Conservation (phyloP, 2,888 invertebrate genomes). For the Chloromyia formosa region DNA sequence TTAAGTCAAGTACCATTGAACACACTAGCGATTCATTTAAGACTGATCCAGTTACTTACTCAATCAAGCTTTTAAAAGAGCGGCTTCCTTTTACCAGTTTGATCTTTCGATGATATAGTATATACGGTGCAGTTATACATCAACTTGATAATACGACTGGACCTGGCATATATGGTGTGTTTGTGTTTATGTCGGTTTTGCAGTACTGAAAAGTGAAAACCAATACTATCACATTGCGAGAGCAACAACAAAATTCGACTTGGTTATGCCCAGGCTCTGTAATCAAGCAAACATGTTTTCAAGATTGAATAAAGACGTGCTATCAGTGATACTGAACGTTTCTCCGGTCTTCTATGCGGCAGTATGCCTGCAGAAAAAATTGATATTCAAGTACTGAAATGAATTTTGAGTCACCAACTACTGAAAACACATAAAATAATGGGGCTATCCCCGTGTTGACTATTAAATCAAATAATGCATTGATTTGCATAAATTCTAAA, state of each 20-base stretch:
- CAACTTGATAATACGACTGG: background rate
- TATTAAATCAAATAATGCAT: no score
- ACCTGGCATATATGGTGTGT: background rate
- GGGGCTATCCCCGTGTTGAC: no score
- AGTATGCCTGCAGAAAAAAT: no score
- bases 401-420: background rate
- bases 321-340: slow-evolving; percentile 15
- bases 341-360: no score
- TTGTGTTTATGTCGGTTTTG: background rate
- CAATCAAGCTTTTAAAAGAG: slow-evolving; percentile 4
- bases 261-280: background rate
- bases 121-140: slow-evolving; percentile 12
- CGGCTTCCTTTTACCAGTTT: background rate
- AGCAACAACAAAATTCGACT: slow-evolving; percentile 1
- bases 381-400: no score
- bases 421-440: no score
- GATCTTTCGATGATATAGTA: slow-evolving; percentile 15
- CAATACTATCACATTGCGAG: background rate
- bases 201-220: background rate
- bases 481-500: no score
- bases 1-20: background rate
- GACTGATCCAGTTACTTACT: slow-evolving; percentile 6
- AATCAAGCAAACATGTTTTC: slow-evolving; percentile 28
- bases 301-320: background rate
- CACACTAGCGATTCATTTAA: background rate